Conservation (phyloP, 2,888 invertebrate species). For the Macaria liturata region DNA sequence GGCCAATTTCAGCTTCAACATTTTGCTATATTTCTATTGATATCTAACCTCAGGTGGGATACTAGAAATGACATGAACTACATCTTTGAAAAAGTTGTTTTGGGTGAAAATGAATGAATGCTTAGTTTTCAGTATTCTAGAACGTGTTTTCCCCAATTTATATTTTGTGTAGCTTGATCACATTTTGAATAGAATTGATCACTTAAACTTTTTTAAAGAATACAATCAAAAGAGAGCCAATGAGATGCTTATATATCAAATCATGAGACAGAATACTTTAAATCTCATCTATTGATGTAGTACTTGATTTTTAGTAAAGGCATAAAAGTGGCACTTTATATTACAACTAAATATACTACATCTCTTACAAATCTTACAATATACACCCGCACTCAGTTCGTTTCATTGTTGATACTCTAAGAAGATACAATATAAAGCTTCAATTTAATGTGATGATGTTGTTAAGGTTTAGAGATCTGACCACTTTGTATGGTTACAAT, state of each 20-base stretch:
- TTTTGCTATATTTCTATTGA: constrained; percentile 21
- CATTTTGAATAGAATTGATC: too few species aligned
- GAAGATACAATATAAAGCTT: constrained; percentile 6
- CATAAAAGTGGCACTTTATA: constrained; percentile 28
- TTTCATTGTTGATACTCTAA: background rate
- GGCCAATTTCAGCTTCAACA: constrained; percentile 35
- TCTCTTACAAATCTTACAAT: constrained; percentile 17
- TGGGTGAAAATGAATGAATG: too few species aligned
- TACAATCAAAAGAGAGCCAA: too few species aligned
- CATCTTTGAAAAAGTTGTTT: background rate
- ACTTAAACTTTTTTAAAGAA: too few species aligned
- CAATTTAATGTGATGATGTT: background rate
- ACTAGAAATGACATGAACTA: constrained; percentile 20
- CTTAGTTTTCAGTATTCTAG: too few species aligned
- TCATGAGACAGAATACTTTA: constrained; percentile 17
- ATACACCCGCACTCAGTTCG: constrained; percentile 25
- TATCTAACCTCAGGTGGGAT: constrained; percentile 45
- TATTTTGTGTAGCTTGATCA: too few species aligned
- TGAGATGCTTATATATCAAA: too few species aligned
- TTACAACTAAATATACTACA: constrained; percentile 16
- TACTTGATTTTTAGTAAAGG: constrained; percentile 19
- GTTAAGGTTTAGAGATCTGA: too few species aligned
- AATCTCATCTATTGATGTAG: constrained; percentile 14
- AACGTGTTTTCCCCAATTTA: too few species aligned
- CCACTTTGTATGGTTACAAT: too few species aligned